These are phyloP conservation scores for Chromoteleia sp. DNA, from an alignment of 2,888 invertebrate species.

Conservation along the genomic window DNA sequence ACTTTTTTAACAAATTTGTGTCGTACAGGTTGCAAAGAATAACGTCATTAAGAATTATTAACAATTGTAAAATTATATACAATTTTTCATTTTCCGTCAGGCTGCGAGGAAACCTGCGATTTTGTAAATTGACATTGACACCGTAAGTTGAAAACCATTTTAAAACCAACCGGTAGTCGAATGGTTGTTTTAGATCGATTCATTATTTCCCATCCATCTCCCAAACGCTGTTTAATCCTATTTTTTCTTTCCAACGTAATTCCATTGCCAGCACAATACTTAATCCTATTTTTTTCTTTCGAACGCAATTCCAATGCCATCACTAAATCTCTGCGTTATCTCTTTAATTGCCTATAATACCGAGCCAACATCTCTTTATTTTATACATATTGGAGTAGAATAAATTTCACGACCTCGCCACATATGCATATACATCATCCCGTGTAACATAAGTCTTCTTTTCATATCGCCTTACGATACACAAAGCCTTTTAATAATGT, in stretches of 20 bases:
- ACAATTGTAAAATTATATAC: no score
- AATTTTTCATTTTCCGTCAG: no score
- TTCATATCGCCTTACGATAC: constrained; percentile 43
- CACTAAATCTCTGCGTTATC: constrained; percentile 27
- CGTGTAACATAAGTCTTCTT: constrained; percentile 41
- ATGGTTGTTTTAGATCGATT: background rate
- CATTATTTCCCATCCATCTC: constrained; percentile 6
- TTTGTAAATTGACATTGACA: no score
- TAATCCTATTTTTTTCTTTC: constrained; percentile 14
- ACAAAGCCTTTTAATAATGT: constrained; percentile 55
- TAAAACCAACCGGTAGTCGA: background rate
- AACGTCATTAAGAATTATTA: no score
- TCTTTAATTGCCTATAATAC: constrained; percentile 35
- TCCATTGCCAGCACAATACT: constrained; percentile 10
- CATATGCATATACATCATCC: constrained; percentile 35
- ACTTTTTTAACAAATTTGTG: no score
- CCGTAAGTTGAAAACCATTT: background rate
- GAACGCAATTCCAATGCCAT: constrained; percentile 1
- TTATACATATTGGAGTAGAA: constrained; percentile 32
- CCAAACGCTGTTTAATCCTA: constrained; percentile 18
- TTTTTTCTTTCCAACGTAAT: constrained; percentile 8
- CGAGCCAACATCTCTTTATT: constrained; percentile 21
- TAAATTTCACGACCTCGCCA: constrained; percentile 39
- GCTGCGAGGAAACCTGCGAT: no score
- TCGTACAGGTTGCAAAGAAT: no score